These are phyloP conservation scores for Peromyscus eremicus DNA, from an alignment of 2,797 vertebrate genomes.

Conservation along the genomic window DNA sequence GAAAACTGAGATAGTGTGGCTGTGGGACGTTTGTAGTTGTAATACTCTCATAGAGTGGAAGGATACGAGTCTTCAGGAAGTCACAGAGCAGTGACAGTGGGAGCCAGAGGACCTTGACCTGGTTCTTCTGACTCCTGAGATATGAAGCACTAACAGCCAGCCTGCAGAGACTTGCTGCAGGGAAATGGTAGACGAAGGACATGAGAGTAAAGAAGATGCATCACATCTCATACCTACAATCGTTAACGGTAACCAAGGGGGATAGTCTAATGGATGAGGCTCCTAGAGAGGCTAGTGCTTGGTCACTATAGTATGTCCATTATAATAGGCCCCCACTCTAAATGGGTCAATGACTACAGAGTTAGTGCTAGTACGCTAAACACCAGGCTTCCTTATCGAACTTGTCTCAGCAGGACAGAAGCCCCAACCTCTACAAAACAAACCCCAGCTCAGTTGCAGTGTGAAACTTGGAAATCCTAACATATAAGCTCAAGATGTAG, in stretches of 20 bases:
- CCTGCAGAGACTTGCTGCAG: background rate
- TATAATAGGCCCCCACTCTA: background rate
- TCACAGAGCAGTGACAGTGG: background rate
- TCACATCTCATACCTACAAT: background rate
- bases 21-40: background rate
- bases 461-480: conserved; percentile 27
- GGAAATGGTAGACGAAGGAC: background rate
- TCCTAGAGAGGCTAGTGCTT: background rate
- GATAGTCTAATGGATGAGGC: background rate
- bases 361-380: background rate
- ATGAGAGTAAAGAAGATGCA: background rate
- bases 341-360: background rate
- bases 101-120: background rate
- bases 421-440: conserved; percentile 29
- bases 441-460: conserved; percentile 13
- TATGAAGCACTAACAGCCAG: background rate
- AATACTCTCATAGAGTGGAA: background rate
- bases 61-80: background rate
- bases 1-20: background rate
- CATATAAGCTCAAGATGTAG: background rate
- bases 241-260: background rate
- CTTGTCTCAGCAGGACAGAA: conserved; percentile 7
- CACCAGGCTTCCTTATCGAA: conserved; percentile 26
- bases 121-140: background rate
- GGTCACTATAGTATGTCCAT: background rate